A percentile compares a stretch with the other conserved stretches of the same genome.
phyloP scores from a whole-genome alignment of 1,140 invertebrate species.

The Battus philenor region DNA sequence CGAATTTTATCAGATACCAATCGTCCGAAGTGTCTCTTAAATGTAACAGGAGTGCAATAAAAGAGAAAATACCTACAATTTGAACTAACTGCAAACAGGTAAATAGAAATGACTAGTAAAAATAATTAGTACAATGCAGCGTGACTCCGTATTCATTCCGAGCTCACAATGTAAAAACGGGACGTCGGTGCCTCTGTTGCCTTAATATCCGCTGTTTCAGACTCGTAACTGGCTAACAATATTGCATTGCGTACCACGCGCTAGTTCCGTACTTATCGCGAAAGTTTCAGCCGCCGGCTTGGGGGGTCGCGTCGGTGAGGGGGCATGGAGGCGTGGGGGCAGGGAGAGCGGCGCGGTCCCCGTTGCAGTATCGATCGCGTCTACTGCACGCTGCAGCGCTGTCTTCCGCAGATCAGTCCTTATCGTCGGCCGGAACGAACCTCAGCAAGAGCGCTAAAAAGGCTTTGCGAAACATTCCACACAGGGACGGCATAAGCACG shows the following conservation, averaged over 20 bases:
- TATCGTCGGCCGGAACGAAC: conserved; percentile 64
- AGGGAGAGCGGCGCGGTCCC: conserved; percentile 19
- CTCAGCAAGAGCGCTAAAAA: conserved; percentile 50
- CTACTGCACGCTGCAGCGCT: conserved; percentile 66
- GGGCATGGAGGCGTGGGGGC: conserved; percentile 19
- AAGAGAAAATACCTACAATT: conserved; percentile 5
- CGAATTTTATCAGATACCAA: conserved; percentile 11
- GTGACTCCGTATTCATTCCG: conserved; percentile 50
- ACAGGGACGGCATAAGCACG: conserved; percentile 41
- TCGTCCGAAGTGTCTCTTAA: conserved; percentile 7
- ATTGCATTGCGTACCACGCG: conserved; percentile 74
- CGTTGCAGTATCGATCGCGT: conserved; percentile 71
- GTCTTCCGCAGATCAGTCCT: conserved; percentile 73
- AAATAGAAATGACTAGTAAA: conserved; percentile 13
- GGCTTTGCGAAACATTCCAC: conserved; percentile 53
- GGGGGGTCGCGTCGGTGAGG: conserved; percentile 23
- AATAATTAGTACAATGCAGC: conserved; percentile 51
- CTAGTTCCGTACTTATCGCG: conserved; percentile 73
- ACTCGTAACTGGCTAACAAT: conserved; percentile 74
- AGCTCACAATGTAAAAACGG: conserved; percentile 64
- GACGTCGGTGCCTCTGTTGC: conserved; percentile 48
- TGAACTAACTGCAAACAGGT: conserved; percentile 7
- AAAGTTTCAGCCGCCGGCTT: conserved; percentile 65
- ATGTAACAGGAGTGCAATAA: conserved; percentile 4
- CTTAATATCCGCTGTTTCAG: conserved; percentile 72